phyloP scores from a whole-genome alignment of 2,797 vertebrate genomes.

The Heterohyrax brucei region DNA sequence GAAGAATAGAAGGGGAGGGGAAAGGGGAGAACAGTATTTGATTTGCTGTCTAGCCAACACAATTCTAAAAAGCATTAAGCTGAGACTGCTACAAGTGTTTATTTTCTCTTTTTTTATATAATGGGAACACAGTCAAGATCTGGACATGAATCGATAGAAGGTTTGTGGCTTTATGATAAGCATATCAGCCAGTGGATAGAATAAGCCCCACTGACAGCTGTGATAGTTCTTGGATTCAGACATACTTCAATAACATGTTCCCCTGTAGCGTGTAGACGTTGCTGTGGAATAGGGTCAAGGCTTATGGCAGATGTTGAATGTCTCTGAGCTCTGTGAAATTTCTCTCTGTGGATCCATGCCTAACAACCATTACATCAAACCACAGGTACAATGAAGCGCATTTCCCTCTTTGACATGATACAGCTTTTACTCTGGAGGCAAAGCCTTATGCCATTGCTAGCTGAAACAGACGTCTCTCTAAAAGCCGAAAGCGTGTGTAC shows the following conservation, averaged over 20 bases:
- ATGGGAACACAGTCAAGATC: conserved; percentile 80
- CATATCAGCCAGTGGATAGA: conserved; percentile 85
- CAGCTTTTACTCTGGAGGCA: conserved; percentile 65
- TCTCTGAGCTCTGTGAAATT: conserved; percentile 73
- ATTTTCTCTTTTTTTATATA: conserved; percentile 82
- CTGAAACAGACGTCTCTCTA: conserved; percentile 49
- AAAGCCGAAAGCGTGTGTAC: not conserved
- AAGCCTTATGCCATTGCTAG: conserved; percentile 32
- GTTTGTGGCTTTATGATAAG: conserved; percentile 86
- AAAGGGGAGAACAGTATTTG: conserved; percentile 64
- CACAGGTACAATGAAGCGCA: conserved; percentile 65
- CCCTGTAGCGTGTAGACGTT: conserved; percentile 63
- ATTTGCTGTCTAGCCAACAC: conserved; percentile 82
- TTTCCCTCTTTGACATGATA: conserved; percentile 75
- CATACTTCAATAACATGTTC: conserved; percentile 75
- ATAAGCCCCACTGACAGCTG: conserved; percentile 85
- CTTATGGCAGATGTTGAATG: conserved; percentile 73
- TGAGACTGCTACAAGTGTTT: conserved; percentile 81
- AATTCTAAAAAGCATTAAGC: conserved; percentile 80
- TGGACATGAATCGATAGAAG: conserved; percentile 77
- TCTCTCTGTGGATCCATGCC: conserved; percentile 71
- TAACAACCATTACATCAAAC: conserved; percentile 80
- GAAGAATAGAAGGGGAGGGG: conserved; percentile 59
- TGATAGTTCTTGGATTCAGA: conserved; percentile 85
- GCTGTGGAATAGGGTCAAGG: conserved; percentile 74